phyloP scores from a whole-genome alignment of 2,888 invertebrate species.

The Drosophila neoperkinsi region DNA sequence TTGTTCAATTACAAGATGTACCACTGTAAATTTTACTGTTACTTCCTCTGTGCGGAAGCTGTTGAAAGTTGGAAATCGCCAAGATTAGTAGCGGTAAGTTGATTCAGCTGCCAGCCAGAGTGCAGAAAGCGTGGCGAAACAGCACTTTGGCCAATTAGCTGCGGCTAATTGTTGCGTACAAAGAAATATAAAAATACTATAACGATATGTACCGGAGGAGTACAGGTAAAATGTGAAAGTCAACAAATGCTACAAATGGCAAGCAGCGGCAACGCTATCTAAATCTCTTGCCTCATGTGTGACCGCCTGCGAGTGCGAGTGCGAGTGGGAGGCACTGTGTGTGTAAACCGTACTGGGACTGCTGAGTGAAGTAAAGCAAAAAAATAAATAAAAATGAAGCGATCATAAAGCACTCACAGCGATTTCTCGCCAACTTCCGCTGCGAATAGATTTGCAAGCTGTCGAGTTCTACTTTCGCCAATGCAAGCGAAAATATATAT shows the following conservation, averaged over 20 bases:
- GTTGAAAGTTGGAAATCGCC: slow-evolving; percentile 46
- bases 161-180: slow-evolving; percentile 77
- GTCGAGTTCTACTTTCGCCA: slow-evolving; percentile 75
- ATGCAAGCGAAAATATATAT: slow-evolving; percentile 40
- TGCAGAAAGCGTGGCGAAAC: slow-evolving; percentile 79
- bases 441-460: slow-evolving; percentile 61
- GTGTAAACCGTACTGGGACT: slow-evolving; percentile 10
- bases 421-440: slow-evolving; percentile 73
- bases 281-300: slow-evolving; percentile 30
- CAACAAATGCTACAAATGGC: slow-evolving; percentile 40
- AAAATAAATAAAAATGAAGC: neutral
- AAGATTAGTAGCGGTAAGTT: slow-evolving; percentile 70
- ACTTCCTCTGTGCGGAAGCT: slow-evolving; percentile 62
- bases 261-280: neutral
- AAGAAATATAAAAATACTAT: slow-evolving; percentile 17
- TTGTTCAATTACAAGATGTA: slow-evolving; percentile 62
- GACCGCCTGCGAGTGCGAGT: slow-evolving; percentile 8
- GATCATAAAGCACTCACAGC: slow-evolving; percentile 63
- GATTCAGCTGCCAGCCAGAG: slow-evolving; percentile 39
- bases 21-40: slow-evolving; percentile 65
- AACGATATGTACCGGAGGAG: slow-evolving; percentile 9
- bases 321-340: slow-evolving; percentile 16
- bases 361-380: neutral
- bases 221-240: slow-evolving; percentile 62
- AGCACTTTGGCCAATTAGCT: slow-evolving; percentile 78